A percentile compares a stretch with the other conserved stretches of the same genome.
phyloP scores from a whole-genome alignment of 2,113 vertebrate species.

The Entelurus aequoreus region DNA sequence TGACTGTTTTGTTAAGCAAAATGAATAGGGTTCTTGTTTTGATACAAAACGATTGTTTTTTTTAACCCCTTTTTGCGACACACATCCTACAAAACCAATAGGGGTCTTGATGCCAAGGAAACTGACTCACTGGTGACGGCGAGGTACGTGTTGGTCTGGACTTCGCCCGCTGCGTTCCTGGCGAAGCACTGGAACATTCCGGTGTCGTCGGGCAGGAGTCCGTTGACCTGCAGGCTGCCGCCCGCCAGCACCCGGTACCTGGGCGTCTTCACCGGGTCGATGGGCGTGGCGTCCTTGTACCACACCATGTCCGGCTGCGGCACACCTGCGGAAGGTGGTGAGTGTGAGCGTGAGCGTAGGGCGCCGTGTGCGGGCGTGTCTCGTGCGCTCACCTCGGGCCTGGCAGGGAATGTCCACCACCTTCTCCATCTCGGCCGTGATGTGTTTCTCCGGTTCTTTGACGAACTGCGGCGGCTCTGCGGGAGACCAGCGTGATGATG shows the following conservation, averaged over 20 bases:
- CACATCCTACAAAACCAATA: too few species aligned
- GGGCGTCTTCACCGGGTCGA: conserved; percentile 76
- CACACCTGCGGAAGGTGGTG: conserved; percentile 71
- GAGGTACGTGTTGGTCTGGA: conserved; percentile 96
- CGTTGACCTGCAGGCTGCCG: conserved; percentile 88
- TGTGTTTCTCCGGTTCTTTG: conserved; percentile 89
- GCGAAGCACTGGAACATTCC: conserved; percentile 98
- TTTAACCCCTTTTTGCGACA: neutral
- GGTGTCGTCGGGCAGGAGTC: conserved; percentile 87
- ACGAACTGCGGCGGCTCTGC: conserved; percentile 90
- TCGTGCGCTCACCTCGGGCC: conserved; percentile 78
- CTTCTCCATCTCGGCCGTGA: conserved; percentile 97
- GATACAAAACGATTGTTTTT: neutral
- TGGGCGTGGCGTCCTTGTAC: conserved; percentile 88
- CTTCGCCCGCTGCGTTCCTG: conserved; percentile 83
- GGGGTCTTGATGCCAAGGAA: neutral
- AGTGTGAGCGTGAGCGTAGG: too few species aligned
- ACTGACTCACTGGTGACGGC: conserved; percentile 85
- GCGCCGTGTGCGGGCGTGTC: neutral
- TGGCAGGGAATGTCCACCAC: conserved; percentile 94
- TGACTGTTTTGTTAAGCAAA: too few species aligned
- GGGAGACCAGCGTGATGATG: neutral
- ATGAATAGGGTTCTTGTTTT: neutral
- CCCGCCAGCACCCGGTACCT: conserved; percentile 82
- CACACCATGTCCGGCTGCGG: conserved; percentile 85